Evolutionary conservation across 2,797 vertebrate genomes (phyloP), one percentile per base, ranked within the genome.

Genomic region (Phoebastria nigripes): DNA sequence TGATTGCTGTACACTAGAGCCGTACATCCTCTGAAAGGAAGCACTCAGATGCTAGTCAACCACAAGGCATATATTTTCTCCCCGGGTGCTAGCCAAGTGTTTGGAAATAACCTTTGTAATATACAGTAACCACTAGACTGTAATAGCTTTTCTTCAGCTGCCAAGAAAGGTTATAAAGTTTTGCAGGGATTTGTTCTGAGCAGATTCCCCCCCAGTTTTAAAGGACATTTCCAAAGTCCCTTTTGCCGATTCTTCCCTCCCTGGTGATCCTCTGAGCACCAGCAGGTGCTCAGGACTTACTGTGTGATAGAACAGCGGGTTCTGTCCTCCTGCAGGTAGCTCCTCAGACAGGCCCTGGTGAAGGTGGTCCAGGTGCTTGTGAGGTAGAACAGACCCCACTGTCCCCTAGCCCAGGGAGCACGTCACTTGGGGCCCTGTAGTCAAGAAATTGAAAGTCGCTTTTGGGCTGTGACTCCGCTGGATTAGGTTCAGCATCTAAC

Each of bases 91-190:
- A 79, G 59, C 74, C 91, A 84, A 87, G 74, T 80, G 44, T 87
- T 97, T 94, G 90, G 90, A 94, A 94, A 95, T 94, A 94, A 89
- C 62, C 67, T 88, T 39, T 18, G 24, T 65, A 90, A 95, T 69
- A 70, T 42, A 46, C 72, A 66, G 78, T 42, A 63, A 73, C 66
- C 80, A 67, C 35, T 41, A 61, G 51, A 46, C 49, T 6, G 67
- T 84, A 71, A 93, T 74, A 80, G 85, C 65, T 93, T 93, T 86
- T 82, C 71, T 78, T 95, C 67, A 73, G 73, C 76, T 1, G 12
- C 71, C 74, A 90, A 79, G 86, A 52, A 91, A 90, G 55, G 59
- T 79, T 91, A 72, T 88, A 61, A 90, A 95, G 91, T 87, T 93
- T 88, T 80, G 70, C 74, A 87, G 67, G 26, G 9, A 33, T 73